A percentile compares a stretch with the other conserved stretches of the same genome.
Evolutionary conservation across 2,113 vertebrate species (phyloP).

Genomic region (Cynopterus brachyotis): DNA sequence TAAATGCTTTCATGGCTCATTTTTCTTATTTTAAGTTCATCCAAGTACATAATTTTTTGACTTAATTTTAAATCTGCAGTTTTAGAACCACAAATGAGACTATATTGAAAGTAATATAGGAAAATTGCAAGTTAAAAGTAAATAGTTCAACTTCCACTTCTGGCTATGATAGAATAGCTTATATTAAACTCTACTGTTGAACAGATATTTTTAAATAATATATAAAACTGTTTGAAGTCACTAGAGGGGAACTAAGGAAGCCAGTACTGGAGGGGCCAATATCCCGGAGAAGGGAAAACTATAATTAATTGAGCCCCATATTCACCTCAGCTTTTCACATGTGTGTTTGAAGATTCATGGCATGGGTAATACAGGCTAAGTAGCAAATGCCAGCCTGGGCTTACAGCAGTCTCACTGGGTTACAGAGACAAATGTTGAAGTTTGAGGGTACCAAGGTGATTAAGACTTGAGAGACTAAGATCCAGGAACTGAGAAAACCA

Average conservation of each 20-base stretch:
- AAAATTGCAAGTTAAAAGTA: conserved; percentile 44
- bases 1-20: background rate
- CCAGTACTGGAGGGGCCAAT: background rate
- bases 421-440: background rate
- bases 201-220: conserved; percentile 31
- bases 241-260: background rate
- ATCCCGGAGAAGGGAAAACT: background rate
- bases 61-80: background rate
- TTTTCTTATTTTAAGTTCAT: conserved; percentile 37
- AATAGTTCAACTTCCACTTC: conserved; percentile 12
- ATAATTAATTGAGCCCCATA: background rate
- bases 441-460: background rate
- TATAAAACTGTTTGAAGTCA: background rate
- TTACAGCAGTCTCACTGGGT: background rate
- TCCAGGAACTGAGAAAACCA: conserved; percentile 23
- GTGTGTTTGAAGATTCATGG: background rate
- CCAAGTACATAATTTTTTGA: background rate
- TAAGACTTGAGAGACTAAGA: background rate
- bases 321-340: conserved; percentile 25
- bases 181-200: conserved; percentile 14
- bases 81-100: conserved; percentile 39
- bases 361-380: background rate
- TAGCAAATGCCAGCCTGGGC: background rate
- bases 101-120: conserved; percentile 25
- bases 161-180: conserved; percentile 17